A percentile compares a stretch with the other conserved stretches of the same genome.
phyloP scores from a whole-genome alignment of 2,888 invertebrate genomes.

The Pyrrhia umbra region DNA sequence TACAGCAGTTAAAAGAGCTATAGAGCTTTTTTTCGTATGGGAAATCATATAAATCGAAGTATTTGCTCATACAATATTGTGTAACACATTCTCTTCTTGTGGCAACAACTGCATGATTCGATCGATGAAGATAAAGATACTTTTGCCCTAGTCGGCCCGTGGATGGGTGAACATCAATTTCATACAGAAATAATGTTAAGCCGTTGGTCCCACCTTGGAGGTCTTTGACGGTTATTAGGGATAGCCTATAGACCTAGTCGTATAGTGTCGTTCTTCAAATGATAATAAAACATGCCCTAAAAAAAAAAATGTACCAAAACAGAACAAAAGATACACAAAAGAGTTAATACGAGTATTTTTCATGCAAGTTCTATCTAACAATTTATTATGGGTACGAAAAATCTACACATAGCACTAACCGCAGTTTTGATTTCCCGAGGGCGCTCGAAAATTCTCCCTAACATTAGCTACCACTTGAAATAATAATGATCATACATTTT shows the following conservation, averaged over 20 bases:
- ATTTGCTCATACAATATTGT: background rate
- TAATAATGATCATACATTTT: slow-evolving; percentile 55
- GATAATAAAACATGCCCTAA: too few relatives aligned
- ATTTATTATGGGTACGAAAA: slow-evolving; percentile 32
- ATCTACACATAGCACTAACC: slow-evolving; percentile 36
- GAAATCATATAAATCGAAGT: background rate
- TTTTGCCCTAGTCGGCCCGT: background rate
- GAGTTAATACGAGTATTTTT: background rate
- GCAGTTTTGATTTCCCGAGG: slow-evolving; percentile 52
- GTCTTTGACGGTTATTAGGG: too few relatives aligned
- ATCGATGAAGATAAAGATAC: background rate
- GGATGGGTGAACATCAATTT: background rate
- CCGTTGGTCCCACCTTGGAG: too few relatives aligned
- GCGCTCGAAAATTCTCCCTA: slow-evolving; percentile 39
- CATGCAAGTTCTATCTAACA: slow-evolving; percentile 8
- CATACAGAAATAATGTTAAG: background rate
- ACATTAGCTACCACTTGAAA: slow-evolving; percentile 53
- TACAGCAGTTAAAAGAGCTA: too few relatives aligned
- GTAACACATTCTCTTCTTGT: background rate
- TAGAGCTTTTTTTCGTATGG: too few relatives aligned
- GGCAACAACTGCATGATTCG: background rate
- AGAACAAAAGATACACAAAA: background rate
- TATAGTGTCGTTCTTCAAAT: too few relatives aligned
- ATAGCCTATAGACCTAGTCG: too few relatives aligned
- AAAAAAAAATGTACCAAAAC: background rate